Evolutionary conservation across 2,797 vertebrate genomes (phyloP), one percentile per base, ranked within the genome.

Genomic region (Diplodus sargus): DNA sequence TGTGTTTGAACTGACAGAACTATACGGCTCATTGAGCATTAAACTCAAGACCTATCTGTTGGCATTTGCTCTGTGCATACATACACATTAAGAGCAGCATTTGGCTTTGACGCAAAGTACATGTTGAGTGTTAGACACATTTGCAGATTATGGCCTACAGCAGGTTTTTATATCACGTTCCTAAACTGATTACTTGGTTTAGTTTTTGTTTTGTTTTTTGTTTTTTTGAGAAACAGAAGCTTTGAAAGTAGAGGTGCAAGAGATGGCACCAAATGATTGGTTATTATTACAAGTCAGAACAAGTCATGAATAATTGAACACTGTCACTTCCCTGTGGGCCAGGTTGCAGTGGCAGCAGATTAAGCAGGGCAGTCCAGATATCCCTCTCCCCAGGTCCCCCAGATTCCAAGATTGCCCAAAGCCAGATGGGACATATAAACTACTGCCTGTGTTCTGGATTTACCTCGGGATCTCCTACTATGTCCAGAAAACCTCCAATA

Each of bases 41-140:
- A 76, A 57, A 82, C 65, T 71, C 54, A 42, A 53, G 58, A 45
- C 63, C 58, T 79, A 69, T 56, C 23, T 67, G 18, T 71, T 58
- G 25, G 10, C 42, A 60, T 83, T 69, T 81, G 51, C 42, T 66
- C 54, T 62, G 20, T 16, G 43, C 20, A 68, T 43, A 73, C 28
- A 61, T 22, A 72, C 25, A 65, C 39, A 39, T 39, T 39, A 39
- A 39, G 34, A 22, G 47, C 34, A 61, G 28, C n/a, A 72, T 77
- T 70, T 66, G 65, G 42, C 22, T 76, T 71, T 51, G 74, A 52
- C 9, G 23, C 28, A 56, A 18, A 58, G 39, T 20, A 34, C 34
- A 74, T n/a, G 52, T 22, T 14, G 17, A 45, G 22, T 56, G 39
- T 48, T 22, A 5, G 15, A 22, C 22, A 52, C 54, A 60, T 60